Evolutionary conservation across 2,888 invertebrate species (phyloP).

Genomic region (Brenthis ino): DNA sequence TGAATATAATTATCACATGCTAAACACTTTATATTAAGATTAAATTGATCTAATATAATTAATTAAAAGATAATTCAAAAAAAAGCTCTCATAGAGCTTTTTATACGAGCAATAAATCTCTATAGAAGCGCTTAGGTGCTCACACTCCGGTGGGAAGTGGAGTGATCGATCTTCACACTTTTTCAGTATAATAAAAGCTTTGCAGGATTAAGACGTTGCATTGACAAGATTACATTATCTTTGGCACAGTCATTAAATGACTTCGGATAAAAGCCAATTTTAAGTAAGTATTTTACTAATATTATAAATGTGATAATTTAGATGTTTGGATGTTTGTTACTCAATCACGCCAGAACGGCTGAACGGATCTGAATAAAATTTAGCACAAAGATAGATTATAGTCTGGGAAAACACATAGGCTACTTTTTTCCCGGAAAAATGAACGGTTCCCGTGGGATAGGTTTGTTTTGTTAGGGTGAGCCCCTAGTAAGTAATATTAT

Average conservation of each 20-base stretch:
- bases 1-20: neutral
- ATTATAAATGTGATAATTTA: too few relatives aligned
- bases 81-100: neutral
- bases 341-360: too few relatives aligned
- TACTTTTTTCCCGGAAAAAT: too few relatives aligned
- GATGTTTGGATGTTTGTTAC: too few relatives aligned
- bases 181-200: slow-evolving; percentile 8
- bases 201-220: neutral
- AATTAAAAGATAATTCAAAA: neutral
- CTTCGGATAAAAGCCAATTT: neutral
- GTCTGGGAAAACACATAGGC: too few relatives aligned
- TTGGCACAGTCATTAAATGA: neutral
- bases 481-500: too few relatives aligned
- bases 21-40: neutral
- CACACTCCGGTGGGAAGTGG: slow-evolving; percentile 3
- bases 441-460: too few relatives aligned
- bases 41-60: neutral
- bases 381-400: too few relatives aligned
- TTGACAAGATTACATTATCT: slow-evolving; percentile 1
- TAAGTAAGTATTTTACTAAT: neutral
- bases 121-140: slow-evolving; percentile 12
- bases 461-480: too few relatives aligned
- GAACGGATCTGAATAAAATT: too few relatives aligned
- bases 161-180: slow-evolving; percentile 14
- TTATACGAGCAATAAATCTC: slow-evolving; percentile 12